A percentile compares a stretch with the other conserved stretches of the same genome.
phyloP scores from a whole-genome alignment of 2,888 invertebrate species.

The Thera britannica region DNA sequence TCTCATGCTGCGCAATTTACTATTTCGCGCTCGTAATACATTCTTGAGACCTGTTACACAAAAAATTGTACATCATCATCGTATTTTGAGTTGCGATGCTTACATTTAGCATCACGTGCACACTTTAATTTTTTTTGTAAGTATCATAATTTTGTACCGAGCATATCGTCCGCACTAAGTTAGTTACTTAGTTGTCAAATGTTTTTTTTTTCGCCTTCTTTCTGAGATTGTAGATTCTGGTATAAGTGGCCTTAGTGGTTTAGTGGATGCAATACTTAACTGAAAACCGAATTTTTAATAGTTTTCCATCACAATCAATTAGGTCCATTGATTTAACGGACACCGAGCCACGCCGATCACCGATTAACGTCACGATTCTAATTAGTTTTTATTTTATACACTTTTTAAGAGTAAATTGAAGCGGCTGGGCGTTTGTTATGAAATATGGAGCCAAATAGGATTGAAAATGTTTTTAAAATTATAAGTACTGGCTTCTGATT shows the following conservation, averaged over 20 bases:
- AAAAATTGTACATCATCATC: no score
- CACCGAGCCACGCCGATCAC: constrained; percentile 30
- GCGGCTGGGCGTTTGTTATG: constrained; percentile 42
- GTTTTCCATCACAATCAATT: constrained; percentile 63
- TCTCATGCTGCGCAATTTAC: no score
- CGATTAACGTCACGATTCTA: constrained; percentile 56
- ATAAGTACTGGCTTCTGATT: background rate
- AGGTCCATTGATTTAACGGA: constrained; percentile 54
- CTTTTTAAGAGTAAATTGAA: constrained; percentile 32
- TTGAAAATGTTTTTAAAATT: background rate
- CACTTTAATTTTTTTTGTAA: no score
- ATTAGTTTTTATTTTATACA: constrained; percentile 47
- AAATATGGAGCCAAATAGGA: background rate
- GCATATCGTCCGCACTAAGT: no score
- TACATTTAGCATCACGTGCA: no score
- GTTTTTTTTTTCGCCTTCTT: no score
- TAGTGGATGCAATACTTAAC: background rate
- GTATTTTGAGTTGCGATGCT: no score
- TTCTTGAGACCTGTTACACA: no score
- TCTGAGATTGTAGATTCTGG: no score
- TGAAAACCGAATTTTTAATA: constrained; percentile 39
- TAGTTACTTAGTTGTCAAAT: no score
- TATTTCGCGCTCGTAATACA: no score
- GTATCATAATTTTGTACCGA: no score
- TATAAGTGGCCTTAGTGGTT: background rate